Evolutionary conservation across 1,140 invertebrate species (phyloP), one percentile per base, ranked within the genome.

Genomic region (Zaprionus kolodkinae): DNA sequence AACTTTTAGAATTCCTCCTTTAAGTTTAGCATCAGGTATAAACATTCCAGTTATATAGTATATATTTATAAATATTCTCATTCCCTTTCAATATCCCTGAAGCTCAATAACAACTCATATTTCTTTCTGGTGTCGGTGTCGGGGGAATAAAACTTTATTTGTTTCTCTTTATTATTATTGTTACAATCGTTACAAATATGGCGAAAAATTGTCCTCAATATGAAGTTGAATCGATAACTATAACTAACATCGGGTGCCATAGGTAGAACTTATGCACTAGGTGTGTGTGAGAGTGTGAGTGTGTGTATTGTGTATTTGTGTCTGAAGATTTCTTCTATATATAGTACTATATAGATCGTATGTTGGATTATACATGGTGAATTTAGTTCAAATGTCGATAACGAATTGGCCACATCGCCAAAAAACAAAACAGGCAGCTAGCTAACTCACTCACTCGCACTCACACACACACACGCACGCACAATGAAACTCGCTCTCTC

Each of bases 151-250:
- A 88, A 81, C 75, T 88, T 88, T 88, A 88, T 88, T 88, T 48
- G 45, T 25, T 50, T 50, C 17, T 50, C 17, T 40, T 69, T 64
- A 73, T 78, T 89, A 60, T 85, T 87, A 73, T 78, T 89, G 64
- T 85, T 87, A 73, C 70, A 76, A 81, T 67, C 86, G 76, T 89
- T 85, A 89, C 85, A 89, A 81, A 89, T 89, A 89, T 89, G 85
- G 81, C 85, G n/a, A 63, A 77, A 78, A 59, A 38, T 75, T 45
- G 36, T 76, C 66, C 60, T 76, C 72, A 74, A 69, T 52, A 68
- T 54, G 64, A 72, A 61, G 64, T 57, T 11, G 54, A 78, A 79
- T 69, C 63, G 64, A 77, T 78, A 78, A 78, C 75, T 77, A 80
- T 61, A 77, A 67, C 76, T 75, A 72, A 76, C 67, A 81, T 76